A percentile compares a stretch with the other conserved stretches of the same genome.
These are phyloP conservation scores for Ischnus inquisitorius DNA, from an alignment of 2,888 invertebrate species.

Conservation along the genomic window DNA sequence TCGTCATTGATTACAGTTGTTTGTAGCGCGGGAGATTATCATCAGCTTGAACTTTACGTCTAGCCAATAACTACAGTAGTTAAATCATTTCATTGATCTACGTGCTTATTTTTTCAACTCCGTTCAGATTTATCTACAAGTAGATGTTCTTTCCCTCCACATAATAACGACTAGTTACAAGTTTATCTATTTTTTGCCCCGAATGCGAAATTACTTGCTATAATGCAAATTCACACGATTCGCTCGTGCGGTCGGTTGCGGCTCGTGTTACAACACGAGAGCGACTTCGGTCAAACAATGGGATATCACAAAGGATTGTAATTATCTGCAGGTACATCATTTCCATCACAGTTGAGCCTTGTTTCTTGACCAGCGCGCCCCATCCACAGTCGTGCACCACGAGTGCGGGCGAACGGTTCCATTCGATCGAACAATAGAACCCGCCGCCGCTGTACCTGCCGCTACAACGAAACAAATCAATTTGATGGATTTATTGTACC, in stretches of 20 bases:
- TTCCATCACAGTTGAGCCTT: not conserved
- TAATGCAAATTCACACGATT: not conserved
- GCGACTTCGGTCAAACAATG: conserved; percentile 6
- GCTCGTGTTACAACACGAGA: conserved; percentile 6
- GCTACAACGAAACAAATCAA: conserved; percentile 28
- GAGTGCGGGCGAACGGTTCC: conserved; percentile 13
- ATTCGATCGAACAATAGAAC: not conserved
- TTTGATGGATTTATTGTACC: conserved; percentile 37
- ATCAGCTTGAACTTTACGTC: not conserved
- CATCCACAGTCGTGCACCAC: not conserved
- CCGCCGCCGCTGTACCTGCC: not conserved
- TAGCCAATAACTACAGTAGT: not conserved
- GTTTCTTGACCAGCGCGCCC: conserved; percentile 1
- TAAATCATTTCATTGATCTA: not conserved
- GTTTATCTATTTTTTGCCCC: not conserved
- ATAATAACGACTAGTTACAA: not conserved
- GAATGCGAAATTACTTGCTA: not conserved
- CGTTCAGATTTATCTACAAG: not conserved
- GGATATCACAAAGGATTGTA: conserved; percentile 5
- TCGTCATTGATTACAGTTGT: conserved; percentile 5
- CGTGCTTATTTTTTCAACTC: not conserved
- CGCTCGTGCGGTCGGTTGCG: not conserved
- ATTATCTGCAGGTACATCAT: conserved; percentile 35
- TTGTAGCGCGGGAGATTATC: not conserved
- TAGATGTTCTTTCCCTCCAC: not conserved